Conservation (phyloP, 2,888 invertebrate species). For the Frankliniella fusca region DNA sequence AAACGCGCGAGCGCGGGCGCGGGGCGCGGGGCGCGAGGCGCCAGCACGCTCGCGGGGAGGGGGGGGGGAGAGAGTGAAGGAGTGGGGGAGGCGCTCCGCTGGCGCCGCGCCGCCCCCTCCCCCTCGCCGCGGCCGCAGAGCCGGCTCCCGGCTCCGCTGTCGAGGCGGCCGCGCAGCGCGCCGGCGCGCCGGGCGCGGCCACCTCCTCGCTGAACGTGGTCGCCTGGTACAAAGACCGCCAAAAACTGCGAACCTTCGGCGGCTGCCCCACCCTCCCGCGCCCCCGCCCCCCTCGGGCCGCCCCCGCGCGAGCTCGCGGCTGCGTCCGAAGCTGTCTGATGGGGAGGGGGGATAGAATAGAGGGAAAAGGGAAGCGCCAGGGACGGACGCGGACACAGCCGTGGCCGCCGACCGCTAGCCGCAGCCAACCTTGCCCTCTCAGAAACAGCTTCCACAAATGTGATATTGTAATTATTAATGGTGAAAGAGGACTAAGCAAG, state of each 20-base stretch:
- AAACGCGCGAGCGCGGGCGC: not conserved
- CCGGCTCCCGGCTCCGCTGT: not conserved
- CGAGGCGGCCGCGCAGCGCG: not conserved
- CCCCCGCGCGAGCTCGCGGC: too few relatives aligned
- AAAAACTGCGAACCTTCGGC: slow-evolving; percentile 31
- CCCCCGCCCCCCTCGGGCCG: too few relatives aligned
- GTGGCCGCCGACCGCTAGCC: too few relatives aligned
- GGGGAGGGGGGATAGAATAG: too few relatives aligned
- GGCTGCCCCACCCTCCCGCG: too few relatives aligned
- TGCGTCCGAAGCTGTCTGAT: too few relatives aligned
- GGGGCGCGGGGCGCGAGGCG: not conserved
- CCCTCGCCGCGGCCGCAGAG: not conserved
- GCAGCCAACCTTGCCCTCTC: too few relatives aligned
- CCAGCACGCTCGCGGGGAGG: not conserved
- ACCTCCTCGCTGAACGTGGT: slow-evolving; percentile 32
- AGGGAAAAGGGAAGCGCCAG: too few relatives aligned
- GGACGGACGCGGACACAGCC: too few relatives aligned
- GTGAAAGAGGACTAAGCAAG: too few relatives aligned
- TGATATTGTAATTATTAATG: too few relatives aligned
- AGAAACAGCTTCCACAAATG: too few relatives aligned
- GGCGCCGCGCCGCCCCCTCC: not conserved
- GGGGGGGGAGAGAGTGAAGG: not conserved
- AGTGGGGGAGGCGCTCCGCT: not conserved
- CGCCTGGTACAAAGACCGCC: slow-evolving; percentile 37
- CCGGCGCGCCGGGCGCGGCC: not conserved